Evolutionary conservation across 2,797 vertebrate species (phyloP), one percentile per base, ranked within the genome.

Genomic region (Champsocephalus gunnari): DNA sequence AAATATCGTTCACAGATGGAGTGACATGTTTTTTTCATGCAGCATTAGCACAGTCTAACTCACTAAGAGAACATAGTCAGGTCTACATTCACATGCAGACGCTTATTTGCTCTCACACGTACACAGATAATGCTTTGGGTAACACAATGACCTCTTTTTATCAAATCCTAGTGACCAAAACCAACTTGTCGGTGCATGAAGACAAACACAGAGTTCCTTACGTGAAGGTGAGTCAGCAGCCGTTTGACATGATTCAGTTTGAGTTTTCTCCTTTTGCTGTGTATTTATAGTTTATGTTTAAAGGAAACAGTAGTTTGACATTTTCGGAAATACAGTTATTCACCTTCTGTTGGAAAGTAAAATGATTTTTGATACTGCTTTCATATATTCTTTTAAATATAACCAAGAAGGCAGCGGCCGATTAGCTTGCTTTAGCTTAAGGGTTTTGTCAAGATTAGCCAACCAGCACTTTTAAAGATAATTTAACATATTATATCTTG

Each of bases 121-220:
- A 56, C 38, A 62, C 32, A 54, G n/a, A 48, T 49, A 34, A 57
- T 66, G 59, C 71, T 74, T 53, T 53, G 12, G 58, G 45, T 70
- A 64, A 82, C 54, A 73, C 45, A 13, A 10, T 78, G 78, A 88
- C 74, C 64, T 86, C 66, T 87, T 58, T 56, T 54, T 61, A 47
- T 83, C 32, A 43, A 45, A 54, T 62, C 65, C 56, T 79, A 99
- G 97, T 99, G 91, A 97, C 96, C 71, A 99, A 99, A 92, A 98
- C 95, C 73, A 99, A 97, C 87, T 93, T 99, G 65, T 96, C 97
- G 1, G 97, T 98, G 76, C 97, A 99, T 0, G 97, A 98, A 91
- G 97, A 98, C 91, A 98, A 97, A 94, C 92, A 98, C 92, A 95
- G 96, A 12, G 97, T 98, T n/a, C 97, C 97, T 11, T 98, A 96